Percentiles rank a stretch among this genome's conserved stretches.
phyloP scores from a whole-genome alignment of 2,113 vertebrate species.

The Nesogale talazaci region DNA sequence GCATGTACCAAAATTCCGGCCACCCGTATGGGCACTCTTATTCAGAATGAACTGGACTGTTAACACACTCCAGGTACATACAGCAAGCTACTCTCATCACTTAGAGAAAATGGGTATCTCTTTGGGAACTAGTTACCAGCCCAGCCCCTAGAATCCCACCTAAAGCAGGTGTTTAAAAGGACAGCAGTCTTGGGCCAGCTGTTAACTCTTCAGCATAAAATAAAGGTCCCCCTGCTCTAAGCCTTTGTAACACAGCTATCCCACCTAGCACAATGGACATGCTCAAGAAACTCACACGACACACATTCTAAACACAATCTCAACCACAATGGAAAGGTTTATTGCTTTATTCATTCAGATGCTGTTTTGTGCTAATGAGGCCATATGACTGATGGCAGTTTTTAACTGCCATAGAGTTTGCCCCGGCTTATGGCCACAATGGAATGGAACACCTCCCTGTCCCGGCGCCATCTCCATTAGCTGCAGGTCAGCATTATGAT shows the following conservation, averaged over 20 bases:
- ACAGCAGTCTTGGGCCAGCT: not conserved
- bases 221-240: not conserved
- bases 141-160: not conserved
- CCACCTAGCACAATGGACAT: not conserved
- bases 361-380: not conserved
- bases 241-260: not conserved
- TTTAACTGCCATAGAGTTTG: not conserved
- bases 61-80: not conserved
- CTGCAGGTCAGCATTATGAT: not conserved
- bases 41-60: not conserved
- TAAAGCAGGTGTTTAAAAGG: not conserved
- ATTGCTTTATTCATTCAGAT: conserved; percentile 26
- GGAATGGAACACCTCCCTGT: not conserved
- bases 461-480: not conserved
- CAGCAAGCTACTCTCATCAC: not conserved
- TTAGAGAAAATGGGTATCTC: not conserved
- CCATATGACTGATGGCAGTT: not conserved
- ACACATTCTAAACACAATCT: not conserved
- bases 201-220: not conserved
- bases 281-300: not conserved
- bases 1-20: not conserved
- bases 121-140: not conserved
- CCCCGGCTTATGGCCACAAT: not conserved
- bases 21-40: not conserved
- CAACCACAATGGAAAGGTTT: not conserved